Percentiles rank a stretch among this genome's conserved stretches.
These are phyloP conservation scores for Callipepla squamata DNA, from an alignment of 2,113 vertebrate species.

Conservation along the genomic window DNA sequence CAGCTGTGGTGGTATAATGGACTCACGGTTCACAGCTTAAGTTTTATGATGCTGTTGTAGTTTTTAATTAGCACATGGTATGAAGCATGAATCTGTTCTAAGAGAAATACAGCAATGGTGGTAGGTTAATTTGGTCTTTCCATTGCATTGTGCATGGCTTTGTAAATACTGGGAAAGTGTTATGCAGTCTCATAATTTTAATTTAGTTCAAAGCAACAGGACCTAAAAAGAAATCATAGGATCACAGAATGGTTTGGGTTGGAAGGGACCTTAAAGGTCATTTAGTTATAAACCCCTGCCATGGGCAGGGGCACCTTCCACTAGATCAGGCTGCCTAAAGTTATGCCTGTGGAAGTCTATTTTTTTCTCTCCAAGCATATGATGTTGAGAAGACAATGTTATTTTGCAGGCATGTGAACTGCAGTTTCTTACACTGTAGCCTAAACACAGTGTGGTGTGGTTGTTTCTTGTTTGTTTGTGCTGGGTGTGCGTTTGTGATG, in stretches of 20 bases:
- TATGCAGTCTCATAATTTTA: rapidly evolving
- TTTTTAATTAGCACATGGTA: background rate
- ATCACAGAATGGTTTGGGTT: background rate
- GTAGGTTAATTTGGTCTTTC: background rate
- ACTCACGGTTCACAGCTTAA: background rate
- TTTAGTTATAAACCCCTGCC: background rate
- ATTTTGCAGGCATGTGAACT: background rate
- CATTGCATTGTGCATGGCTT: background rate
- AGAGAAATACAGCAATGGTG: background rate
- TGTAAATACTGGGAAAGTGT: background rate
- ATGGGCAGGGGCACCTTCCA: background rate
- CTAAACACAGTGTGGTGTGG: background rate
- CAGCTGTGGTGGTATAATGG: background rate
- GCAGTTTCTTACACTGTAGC: background rate
- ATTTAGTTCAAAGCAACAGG: background rate
- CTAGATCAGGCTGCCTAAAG: background rate
- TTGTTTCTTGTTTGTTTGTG: background rate
- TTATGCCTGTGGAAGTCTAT: background rate
- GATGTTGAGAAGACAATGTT: background rate
- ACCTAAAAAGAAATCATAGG: background rate
- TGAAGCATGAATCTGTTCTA: background rate
- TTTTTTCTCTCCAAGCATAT: background rate
- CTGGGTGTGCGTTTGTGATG: background rate
- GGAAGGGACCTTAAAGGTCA: background rate
- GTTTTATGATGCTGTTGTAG: background rate